A percentile compares a stretch with the other conserved stretches of the same genome.
phyloP scores from a whole-genome alignment of 2,888 invertebrate genomes.

The Gibbula magus region DNA sequence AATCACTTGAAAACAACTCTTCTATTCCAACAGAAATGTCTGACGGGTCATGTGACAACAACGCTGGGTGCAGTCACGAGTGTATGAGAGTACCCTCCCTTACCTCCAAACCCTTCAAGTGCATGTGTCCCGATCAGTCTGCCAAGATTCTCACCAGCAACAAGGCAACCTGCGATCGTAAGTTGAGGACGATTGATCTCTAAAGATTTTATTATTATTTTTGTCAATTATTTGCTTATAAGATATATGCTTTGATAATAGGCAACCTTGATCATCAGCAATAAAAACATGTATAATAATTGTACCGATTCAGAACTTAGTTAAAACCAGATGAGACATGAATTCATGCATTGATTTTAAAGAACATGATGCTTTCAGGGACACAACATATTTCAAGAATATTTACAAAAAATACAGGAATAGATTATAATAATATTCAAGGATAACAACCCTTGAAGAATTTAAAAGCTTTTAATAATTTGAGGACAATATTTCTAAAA shows the following conservation, averaged over 20 bases:
- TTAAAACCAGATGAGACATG: no score
- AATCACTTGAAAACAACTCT: neutral
- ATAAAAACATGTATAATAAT: no score
- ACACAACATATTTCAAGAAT: no score
- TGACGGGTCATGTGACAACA: conserved; percentile 45
- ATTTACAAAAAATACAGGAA: neutral
- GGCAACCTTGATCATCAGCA: no score
- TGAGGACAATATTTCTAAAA: neutral
- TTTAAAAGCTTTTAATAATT: neutral
- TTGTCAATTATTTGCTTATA: no score
- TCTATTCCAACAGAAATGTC: conserved; percentile 31
- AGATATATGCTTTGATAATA: no score
- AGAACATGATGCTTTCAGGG: no score
- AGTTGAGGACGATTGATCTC: conserved; percentile 17
- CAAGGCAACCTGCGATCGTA: conserved; percentile 55
- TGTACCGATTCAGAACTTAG: no score
- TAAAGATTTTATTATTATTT: no score
- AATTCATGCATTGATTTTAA: no score
- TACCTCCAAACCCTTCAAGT: conserved; percentile 43
- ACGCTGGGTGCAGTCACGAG: conserved; percentile 54
- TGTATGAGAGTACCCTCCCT: conserved; percentile 53
- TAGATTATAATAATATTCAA: no score
- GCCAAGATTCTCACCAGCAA: conserved; percentile 48
- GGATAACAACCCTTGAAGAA: no score
- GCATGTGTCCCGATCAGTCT: conserved; percentile 56